These are phyloP conservation scores for Chrysaora quinquecirrha DNA, from an alignment of 30 jellyfish, hydroid and myxozoan genomes.

Conservation along the genomic window DNA sequence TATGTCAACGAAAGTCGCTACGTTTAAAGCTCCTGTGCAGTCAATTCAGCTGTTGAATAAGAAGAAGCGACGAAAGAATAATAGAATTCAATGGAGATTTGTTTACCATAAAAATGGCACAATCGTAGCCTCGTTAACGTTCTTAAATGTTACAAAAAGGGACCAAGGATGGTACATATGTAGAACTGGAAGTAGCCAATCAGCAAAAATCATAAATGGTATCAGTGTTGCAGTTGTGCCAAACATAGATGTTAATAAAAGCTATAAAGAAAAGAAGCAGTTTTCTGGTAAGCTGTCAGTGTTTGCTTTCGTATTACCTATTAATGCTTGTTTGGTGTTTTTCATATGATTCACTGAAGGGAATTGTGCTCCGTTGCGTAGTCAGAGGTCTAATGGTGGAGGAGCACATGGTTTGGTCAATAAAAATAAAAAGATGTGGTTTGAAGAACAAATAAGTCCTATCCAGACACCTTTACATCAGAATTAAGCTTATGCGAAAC, in stretches of 20 bases:
- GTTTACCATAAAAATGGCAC: slow-evolving; percentile 35
- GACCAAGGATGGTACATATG: slow-evolving; percentile 64
- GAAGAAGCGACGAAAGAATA: slow-evolving; percentile 6
- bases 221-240: slow-evolving; percentile 8
- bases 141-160: slow-evolving; percentile 31
- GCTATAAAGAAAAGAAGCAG: background rate
- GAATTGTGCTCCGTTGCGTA: too few relatives aligned
- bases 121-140: slow-evolving; percentile 49
- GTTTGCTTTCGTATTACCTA: too few relatives aligned
- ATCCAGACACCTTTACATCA: too few relatives aligned
- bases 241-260: background rate
- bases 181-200: slow-evolving; percentile 32
- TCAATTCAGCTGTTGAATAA: background rate
- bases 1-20: background rate
- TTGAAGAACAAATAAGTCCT: too few relatives aligned
- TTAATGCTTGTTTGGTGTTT: too few relatives aligned
- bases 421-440: too few relatives aligned
- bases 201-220: slow-evolving; percentile 3
- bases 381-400: too few relatives aligned
- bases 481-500: too few relatives aligned
- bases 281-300: too few relatives aligned
- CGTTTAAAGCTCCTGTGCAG: slow-evolving; percentile 51
- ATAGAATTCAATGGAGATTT: slow-evolving; percentile 47
- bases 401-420: too few relatives aligned
- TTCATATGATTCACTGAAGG: too few relatives aligned